Base-by-base conservation (phyloP, 2,888 invertebrate genomes). In the Apodemia duryi region DNA sequence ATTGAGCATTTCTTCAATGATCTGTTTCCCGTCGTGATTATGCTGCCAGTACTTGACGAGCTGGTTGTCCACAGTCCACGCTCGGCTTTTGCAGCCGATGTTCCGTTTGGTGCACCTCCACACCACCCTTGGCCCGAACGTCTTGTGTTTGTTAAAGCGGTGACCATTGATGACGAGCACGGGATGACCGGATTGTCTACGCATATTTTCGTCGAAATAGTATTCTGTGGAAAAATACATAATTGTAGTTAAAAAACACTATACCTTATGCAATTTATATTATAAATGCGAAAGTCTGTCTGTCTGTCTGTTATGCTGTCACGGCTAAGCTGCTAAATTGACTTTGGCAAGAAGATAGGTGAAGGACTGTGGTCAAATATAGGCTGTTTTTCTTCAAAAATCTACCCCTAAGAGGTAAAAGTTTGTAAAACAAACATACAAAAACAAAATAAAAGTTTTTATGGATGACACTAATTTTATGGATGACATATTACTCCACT, bases 111-210 rank as follows among this genome's bases (percentile, higher is more conserved):
- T 64, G 46, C 72, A 72, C 32, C 70, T 67, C 74, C 73, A 74
- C 10, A 67, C 49, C 2, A 62, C 32, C 63, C 69, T 72, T 11
- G 13, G 29, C 3, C 69, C 70, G 5, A 43, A 60, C 11, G 61
- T 51, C 6, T 65, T 74, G 66, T 75, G 70, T 29, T 66, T 67
- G 67, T 76, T 75, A 62, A 68, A 82, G 32, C 78, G 75, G 57
- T 74, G 72, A 6, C 63, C 43, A 4, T 65, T 32, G 70, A 71
- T 41, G 3, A 57, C 57, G 9, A 57, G 57, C 13, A 57, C 57
- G 32, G 57, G 57, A 2, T 57, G 57, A 32, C 57, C 57, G 2
- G 57, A 29, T 29, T 57, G 57, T 57, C 57, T 29, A 10, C 57
- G 57, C 32, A 57, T 29, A 29, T 57, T 57, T 57, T 57, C 57